phyloP scores from a whole-genome alignment of 2,797 vertebrate genomes.

The Nannoperca obscura region DNA sequence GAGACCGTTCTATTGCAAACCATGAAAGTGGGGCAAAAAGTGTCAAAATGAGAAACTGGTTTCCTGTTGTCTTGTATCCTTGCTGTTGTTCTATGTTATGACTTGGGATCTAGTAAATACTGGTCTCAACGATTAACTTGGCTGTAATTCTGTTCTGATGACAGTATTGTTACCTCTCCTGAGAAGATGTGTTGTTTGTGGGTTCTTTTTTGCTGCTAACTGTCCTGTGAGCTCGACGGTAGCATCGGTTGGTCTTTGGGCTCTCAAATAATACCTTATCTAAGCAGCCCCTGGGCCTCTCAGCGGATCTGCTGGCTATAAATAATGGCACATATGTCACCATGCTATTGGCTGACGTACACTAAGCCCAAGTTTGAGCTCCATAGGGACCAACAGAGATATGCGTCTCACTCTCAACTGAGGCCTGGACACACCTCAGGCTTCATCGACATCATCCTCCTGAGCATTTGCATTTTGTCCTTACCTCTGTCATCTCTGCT shows the following conservation, averaged over 20 bases:
- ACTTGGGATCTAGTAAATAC: conserved; percentile 23
- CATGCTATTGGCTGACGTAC: conserved; percentile 65
- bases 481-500: background rate
- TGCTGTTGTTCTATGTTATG: conserved; percentile 7
- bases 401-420: conserved; percentile 2
- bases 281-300: conserved; percentile 75
- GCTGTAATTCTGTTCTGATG: conserved; percentile 41
- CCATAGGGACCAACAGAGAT: conserved; percentile 36
- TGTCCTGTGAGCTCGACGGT: conserved; percentile 34
- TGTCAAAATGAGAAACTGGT: background rate
- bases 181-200: conserved; percentile 23
- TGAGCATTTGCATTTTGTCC: conserved; percentile 10
- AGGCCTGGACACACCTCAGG: background rate
- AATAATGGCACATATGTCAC: conserved; percentile 82
- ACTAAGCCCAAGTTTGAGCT: conserved; percentile 66
- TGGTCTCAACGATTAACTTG: background rate
- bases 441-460: conserved; percentile 4
- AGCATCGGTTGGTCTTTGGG: conserved; percentile 64
- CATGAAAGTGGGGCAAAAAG: conserved; percentile 1
- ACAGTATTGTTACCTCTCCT: conserved; percentile 25
- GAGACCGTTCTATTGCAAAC: background rate
- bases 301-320: conserved; percentile 80
- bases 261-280: conserved; percentile 71
- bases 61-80: conserved; percentile 3
- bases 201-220: conserved; percentile 23